phyloP scores from a whole-genome alignment of 35 echinoderm and acorn worm species.

The Heliocidaris tuberculata region DNA sequence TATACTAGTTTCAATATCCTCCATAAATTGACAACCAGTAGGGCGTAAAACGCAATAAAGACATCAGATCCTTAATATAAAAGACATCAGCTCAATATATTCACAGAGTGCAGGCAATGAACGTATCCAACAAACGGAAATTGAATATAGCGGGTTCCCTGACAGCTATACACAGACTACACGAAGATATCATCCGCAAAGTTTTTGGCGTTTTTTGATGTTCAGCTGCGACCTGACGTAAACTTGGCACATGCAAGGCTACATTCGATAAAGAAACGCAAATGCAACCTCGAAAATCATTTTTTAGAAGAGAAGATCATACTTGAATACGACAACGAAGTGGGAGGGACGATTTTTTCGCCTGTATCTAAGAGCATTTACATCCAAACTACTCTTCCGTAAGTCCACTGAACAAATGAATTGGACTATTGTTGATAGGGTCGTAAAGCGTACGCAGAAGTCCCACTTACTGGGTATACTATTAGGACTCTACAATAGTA shows the following conservation, averaged over 20 bases:
- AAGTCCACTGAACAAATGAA: background rate
- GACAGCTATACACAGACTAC: background rate
- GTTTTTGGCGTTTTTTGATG: background rate
- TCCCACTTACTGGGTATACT: background rate
- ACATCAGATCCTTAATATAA: background rate
- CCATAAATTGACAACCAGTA: background rate
- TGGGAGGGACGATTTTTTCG: background rate
- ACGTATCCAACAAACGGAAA: background rate
- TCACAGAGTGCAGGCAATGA: background rate
- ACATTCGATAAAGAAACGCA: background rate
- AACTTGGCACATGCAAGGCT: background rate
- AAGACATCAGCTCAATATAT: background rate
- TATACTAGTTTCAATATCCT: background rate
- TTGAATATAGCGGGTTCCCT: background rate
- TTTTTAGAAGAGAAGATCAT: background rate
- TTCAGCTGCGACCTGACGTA: background rate
- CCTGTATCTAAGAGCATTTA: background rate
- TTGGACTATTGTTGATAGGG: background rate
- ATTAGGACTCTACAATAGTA: background rate
- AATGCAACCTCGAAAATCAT: background rate
- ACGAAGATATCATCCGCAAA: background rate
- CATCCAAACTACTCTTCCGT: background rate
- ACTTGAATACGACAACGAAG: background rate
- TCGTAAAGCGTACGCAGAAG: background rate
- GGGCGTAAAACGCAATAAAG: background rate